Evolutionary conservation across 2,797 vertebrate genomes (phyloP).

Genomic region (Artibeus lituratus): DNA sequence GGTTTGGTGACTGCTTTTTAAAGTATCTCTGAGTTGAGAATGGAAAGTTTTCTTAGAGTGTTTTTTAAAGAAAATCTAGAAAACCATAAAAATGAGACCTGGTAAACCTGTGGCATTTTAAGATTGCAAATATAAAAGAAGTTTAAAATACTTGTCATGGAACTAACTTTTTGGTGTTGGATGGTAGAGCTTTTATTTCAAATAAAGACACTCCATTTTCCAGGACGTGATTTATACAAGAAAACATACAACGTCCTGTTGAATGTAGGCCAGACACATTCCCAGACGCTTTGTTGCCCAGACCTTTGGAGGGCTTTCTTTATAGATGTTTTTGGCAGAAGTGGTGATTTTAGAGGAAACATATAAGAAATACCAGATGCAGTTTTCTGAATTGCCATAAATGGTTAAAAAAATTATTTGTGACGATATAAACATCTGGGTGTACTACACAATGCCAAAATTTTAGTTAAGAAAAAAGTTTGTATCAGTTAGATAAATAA

Average conservation of each 20-base stretch:
- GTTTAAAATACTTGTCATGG: slow-evolving; percentile 60
- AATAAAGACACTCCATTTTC: slow-evolving; percentile 64
- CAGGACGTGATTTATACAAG: slow-evolving; percentile 78
- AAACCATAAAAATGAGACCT: slow-evolving; percentile 43
- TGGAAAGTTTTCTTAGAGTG: slow-evolving; percentile 58
- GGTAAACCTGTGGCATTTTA: slow-evolving; percentile 35
- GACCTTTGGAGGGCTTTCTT: slow-evolving; percentile 82
- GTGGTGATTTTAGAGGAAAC: slow-evolving; percentile 79
- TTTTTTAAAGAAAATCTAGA: slow-evolving; percentile 54
- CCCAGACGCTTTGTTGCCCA: slow-evolving; percentile 85
- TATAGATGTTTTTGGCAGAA: slow-evolving; percentile 83
- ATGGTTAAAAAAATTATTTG: slow-evolving; percentile 83
- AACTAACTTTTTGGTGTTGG: slow-evolving; percentile 56
- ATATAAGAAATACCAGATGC: slow-evolving; percentile 82
- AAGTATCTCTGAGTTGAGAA: slow-evolving; percentile 32
- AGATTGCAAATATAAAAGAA: slow-evolving; percentile 59
- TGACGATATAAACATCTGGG: slow-evolving; percentile 77
- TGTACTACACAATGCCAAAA: slow-evolving; percentile 70
- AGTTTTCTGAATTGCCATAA: slow-evolving; percentile 82
- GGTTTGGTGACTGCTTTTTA: not conserved
- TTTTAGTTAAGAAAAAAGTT: slow-evolving; percentile 67
- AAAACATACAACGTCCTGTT: slow-evolving; percentile 80
- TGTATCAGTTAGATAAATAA: not conserved
- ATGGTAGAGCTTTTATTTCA: slow-evolving; percentile 67
- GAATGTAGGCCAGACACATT: slow-evolving; percentile 84